Evolutionary conservation across 2,797 vertebrate species (phyloP).

Genomic region (Enteromius paludinosus): DNA sequence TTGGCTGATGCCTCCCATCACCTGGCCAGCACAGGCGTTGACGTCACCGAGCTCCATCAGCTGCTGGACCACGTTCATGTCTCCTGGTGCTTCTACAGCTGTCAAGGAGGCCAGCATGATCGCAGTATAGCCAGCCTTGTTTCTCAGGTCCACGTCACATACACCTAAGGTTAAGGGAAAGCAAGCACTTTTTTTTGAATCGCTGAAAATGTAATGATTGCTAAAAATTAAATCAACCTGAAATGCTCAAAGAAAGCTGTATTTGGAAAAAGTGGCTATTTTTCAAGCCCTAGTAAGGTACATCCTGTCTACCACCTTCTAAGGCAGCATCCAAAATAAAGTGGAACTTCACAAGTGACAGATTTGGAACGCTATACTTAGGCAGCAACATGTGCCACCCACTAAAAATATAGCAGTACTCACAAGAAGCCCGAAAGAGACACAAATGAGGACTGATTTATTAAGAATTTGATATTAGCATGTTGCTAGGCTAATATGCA

Average conservation of each 20-base stretch:
- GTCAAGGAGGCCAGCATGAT: conserved; percentile 93
- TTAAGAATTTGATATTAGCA: background rate
- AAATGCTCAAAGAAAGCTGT: background rate
- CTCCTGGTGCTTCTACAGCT: conserved; percentile 79
- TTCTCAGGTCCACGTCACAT: conserved; percentile 87
- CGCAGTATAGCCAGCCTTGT: conserved; percentile 90
- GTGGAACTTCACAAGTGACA: background rate
- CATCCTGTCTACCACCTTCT: background rate
- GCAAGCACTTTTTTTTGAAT: background rate
- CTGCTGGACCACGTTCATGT: conserved; percentile 89
- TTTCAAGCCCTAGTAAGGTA: background rate
- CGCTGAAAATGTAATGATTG: background rate
- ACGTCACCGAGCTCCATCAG: conserved; percentile 88
- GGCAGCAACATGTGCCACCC: background rate
- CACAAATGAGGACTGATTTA: background rate
- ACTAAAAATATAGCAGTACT: conserved; percentile 12
- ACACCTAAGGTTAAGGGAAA: conserved; percentile 73
- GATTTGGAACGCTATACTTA: background rate
- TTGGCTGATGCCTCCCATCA: conserved; percentile 45
- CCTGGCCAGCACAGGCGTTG: conserved; percentile 86
- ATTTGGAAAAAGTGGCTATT: background rate
- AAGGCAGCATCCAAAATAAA: background rate
- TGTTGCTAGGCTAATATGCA: background rate
- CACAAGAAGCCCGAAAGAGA: background rate
- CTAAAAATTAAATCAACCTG: background rate